Evolutionary conservation across 2,888 invertebrate genomes (phyloP).

Genomic region (Cephus runcator): DNA sequence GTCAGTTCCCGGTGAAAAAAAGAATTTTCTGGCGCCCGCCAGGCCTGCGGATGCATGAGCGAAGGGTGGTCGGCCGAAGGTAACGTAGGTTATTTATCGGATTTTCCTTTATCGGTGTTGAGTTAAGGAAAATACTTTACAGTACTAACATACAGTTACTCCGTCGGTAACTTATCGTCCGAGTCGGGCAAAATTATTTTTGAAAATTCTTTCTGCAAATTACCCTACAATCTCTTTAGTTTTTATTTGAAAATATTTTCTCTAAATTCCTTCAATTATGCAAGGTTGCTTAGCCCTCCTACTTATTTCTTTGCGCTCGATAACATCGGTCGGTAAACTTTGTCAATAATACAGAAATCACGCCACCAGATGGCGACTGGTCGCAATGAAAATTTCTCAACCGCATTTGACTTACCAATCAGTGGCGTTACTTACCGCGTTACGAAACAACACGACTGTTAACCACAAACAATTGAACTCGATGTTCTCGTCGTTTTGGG

Average conservation of each 20-base stretch:
- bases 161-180: not conserved
- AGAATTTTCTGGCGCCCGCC: too few species aligned
- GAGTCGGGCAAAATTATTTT: not conserved
- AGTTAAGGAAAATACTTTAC: too few species aligned
- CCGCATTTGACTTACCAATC: not conserved
- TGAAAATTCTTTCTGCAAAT: not conserved
- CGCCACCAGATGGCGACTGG: not conserved
- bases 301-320: not conserved
- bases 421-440: slow-evolving; percentile 5
- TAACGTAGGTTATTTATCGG: too few species aligned
- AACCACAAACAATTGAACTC: slow-evolving; percentile 22
- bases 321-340: not conserved
- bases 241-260: too few species aligned
- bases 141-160: not conserved
- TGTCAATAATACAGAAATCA: not conserved
- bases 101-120: too few species aligned
- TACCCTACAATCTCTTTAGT: too few species aligned
- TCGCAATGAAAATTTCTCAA: not conserved
- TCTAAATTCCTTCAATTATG: too few species aligned
- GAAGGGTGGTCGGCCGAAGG: too few species aligned
- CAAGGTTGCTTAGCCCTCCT: too few species aligned
- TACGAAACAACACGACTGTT: slow-evolving; percentile 24
- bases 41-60: too few species aligned
- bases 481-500: not conserved
- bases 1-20: too few species aligned